These are phyloP conservation scores for Matsumyia berberina DNA, from an alignment of 2,888 invertebrate genomes.

Conservation along the genomic window DNA sequence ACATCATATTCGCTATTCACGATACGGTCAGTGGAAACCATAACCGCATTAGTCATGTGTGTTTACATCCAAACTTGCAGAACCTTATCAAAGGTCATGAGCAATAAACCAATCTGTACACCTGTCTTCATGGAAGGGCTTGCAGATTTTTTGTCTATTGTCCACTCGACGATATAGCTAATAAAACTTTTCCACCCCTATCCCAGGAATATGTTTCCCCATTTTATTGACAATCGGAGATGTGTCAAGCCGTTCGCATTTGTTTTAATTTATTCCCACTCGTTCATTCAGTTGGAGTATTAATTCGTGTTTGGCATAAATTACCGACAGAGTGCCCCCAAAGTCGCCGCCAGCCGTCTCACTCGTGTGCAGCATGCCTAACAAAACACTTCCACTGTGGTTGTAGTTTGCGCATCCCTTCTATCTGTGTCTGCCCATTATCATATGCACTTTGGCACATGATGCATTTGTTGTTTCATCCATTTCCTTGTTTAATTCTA, in stretches of 20 bases:
- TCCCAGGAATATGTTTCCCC: background rate
- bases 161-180: too few species aligned
- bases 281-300: background rate
- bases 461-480: conserved; percentile 20
- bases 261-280: conserved; percentile 12
- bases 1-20: background rate
- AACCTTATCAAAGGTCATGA: conserved; percentile 22
- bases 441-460: conserved; percentile 5
- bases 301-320: conserved; percentile 30
- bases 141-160: background rate
- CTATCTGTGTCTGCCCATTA: background rate
- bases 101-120: conserved; percentile 5
- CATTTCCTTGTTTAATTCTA: conserved; percentile 42
- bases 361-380: conserved; percentile 33
- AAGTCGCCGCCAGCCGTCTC: background rate
- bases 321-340: conserved; percentile 3
- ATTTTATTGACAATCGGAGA: conserved; percentile 32
- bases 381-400: conserved; percentile 31
- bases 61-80: conserved; percentile 14
- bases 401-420: conserved; percentile 35
- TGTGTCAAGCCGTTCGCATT: conserved; percentile 6
- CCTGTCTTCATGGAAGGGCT: conserved; percentile 22
- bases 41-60: conserved; percentile 36
- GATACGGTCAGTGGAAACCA: background rate
- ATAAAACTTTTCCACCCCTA: conserved; percentile 2